phyloP scores from a whole-genome alignment of 1,140 invertebrate genomes.

The Caenorhabditis tropicalis region DNA sequence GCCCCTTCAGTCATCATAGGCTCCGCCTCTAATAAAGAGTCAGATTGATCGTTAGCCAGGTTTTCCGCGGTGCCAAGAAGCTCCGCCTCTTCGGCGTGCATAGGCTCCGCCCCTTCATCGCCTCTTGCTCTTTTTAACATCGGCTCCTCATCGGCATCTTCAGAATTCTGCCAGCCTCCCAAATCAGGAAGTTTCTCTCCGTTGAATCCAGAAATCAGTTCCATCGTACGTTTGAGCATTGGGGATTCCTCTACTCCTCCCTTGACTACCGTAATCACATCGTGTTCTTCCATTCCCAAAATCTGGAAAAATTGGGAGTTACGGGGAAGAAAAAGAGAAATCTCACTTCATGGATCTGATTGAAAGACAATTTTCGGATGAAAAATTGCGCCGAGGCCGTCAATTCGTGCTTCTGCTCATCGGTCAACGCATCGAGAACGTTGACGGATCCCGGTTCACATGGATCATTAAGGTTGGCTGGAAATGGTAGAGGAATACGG shows the following conservation, averaged over 20 bases:
- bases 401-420: constrained; percentile 14
- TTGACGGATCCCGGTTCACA: background rate
- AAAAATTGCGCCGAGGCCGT: background rate
- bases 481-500: too few species aligned
- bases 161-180: background rate
- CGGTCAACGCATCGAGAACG: background rate
- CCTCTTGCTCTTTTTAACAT: background rate
- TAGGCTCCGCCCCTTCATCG: background rate
- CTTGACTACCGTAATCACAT: too few species aligned
- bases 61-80: too few species aligned
- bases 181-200: background rate
- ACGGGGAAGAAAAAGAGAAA: too few species aligned
- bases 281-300: constrained; percentile 43
- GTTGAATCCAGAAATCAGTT: background rate
- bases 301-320: constrained; percentile 30
- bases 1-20: too few species aligned
- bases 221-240: too few species aligned
- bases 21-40: too few species aligned
- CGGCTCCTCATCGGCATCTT: background rate
- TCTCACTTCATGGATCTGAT: constrained; percentile 47
- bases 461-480: constrained; percentile 41
- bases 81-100: background rate
- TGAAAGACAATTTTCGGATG: constrained; percentile 8
- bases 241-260: too few species aligned
- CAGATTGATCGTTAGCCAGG: too few species aligned